Percentiles rank a stretch among this genome's conserved stretches.
Evolutionary conservation across 2,113 vertebrate species (phyloP).

Genomic region (Neodon shergylaensis): DNA sequence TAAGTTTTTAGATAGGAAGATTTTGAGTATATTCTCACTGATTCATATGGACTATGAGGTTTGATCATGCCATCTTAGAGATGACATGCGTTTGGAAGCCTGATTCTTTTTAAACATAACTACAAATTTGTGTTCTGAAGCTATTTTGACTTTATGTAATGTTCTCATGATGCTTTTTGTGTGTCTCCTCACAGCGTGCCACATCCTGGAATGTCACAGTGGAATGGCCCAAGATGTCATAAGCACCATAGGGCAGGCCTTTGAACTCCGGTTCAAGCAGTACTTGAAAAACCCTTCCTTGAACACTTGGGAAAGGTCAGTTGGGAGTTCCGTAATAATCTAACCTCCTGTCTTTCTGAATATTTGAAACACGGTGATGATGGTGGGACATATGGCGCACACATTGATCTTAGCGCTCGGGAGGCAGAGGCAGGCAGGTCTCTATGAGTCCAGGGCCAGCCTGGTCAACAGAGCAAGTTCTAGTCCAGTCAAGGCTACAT

Average conservation of each 20-base stretch:
- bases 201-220: conserved; percentile 93
- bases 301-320: conserved; percentile 89
- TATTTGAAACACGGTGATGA: background rate
- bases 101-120: background rate
- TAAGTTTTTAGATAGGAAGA: conserved; percentile 14
- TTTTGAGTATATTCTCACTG: background rate
- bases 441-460: background rate
- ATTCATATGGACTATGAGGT: background rate
- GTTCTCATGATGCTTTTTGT: conserved; percentile 13
- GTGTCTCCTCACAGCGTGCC: conserved; percentile 88
- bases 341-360: background rate
- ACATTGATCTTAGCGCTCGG: background rate
- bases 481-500: background rate
- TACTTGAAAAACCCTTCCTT: conserved; percentile 90
- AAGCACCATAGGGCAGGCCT: conserved; percentile 94
- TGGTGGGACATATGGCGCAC: rapidly evolving
- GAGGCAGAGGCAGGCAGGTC: background rate
- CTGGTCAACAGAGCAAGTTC: background rate
- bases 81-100: background rate
- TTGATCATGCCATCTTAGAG: background rate
- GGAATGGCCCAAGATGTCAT: conserved; percentile 92
- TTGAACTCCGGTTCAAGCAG: conserved; percentile 94
- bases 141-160: background rate
- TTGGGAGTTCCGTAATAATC: conserved; percentile 41
- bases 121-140: background rate